phyloP scores from a whole-genome alignment of 1,140 invertebrate species.

The Adelges cooleyi region DNA sequence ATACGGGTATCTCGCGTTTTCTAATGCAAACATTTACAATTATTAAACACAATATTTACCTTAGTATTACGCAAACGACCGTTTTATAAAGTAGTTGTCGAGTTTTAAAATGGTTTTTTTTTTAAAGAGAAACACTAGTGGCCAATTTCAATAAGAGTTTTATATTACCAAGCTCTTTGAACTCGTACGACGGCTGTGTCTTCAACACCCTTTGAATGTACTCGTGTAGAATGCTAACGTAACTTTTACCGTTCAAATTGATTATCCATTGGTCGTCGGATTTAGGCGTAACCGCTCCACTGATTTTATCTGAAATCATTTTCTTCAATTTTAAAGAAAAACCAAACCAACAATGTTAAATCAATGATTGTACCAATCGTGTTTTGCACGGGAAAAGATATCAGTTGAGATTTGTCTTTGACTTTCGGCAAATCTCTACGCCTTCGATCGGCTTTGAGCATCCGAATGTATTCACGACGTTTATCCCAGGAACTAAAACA shows the following conservation, averaged over 20 bases:
- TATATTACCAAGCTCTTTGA: slow-evolving; percentile 73
- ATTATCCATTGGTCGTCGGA: slow-evolving; percentile 73
- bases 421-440: slow-evolving; percentile 22
- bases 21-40: slow-evolving; percentile 38
- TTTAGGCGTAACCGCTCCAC: slow-evolving; percentile 40
- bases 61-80: no score
- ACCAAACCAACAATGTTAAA: slow-evolving; percentile 76
- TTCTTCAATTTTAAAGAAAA: slow-evolving; percentile 42
- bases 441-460: slow-evolving; percentile 24
- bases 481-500: slow-evolving; percentile 31
- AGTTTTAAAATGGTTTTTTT: no score
- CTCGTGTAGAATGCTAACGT: slow-evolving; percentile 93
- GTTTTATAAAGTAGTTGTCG: no score
- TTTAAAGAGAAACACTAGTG: no score
- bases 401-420: slow-evolving; percentile 12
- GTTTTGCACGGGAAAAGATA: slow-evolving; percentile 1
- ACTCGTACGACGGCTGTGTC: slow-evolving; percentile 84
- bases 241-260: slow-evolving; percentile 86
- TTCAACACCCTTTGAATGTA: slow-evolving; percentile 89
- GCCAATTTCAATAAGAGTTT: no score
- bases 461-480: slow-evolving; percentile 29
- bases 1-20: slow-evolving; percentile 87
- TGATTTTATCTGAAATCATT: no score
- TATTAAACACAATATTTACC: no score
- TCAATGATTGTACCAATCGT: slow-evolving; percentile 46